Evolutionary conservation across 64 coral and sea anemone species (phyloP).

Genomic region (Montipora sp.): DNA sequence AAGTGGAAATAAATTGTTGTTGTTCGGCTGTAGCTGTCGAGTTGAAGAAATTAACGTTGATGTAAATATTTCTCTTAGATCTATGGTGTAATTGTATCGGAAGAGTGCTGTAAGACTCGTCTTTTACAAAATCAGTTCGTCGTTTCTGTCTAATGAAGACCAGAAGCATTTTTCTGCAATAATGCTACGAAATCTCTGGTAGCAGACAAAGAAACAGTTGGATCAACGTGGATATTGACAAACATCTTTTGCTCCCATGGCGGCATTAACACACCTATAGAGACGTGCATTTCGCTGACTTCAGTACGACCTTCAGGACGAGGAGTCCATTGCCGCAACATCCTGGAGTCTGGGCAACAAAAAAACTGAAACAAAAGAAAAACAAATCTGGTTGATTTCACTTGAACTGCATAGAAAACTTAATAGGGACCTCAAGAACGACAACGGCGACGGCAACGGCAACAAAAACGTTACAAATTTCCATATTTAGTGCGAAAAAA

Average conservation of each 20-base stretch:
- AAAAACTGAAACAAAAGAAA: background rate
- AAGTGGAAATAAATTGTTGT: too few relatives aligned
- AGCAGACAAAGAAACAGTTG: conserved; percentile 61
- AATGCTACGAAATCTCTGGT: conserved; percentile 81
- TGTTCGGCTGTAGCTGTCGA: too few relatives aligned
- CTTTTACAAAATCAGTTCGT: background rate
- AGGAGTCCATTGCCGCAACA: conserved; percentile 66
- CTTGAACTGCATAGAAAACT: too few relatives aligned
- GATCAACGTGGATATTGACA: conserved; percentile 65
- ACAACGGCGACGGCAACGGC: too few relatives aligned
- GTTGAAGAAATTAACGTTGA: too few relatives aligned
- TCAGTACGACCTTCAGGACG: conserved; percentile 1
- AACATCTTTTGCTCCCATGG: conserved; percentile 79
- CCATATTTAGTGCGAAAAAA: too few relatives aligned
- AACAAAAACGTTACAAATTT: too few relatives aligned
- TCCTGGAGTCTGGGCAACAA: conserved; percentile 28
- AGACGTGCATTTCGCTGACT: conserved; percentile 60
- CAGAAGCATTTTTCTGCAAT: conserved; percentile 71
- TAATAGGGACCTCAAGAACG: too few relatives aligned
- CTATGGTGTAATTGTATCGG: too few relatives aligned
- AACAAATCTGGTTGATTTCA: background rate
- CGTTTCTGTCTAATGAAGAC: conserved; percentile 24
- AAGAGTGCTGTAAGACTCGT: too few relatives aligned
- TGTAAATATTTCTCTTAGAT: too few relatives aligned
- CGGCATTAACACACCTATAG: conserved; percentile 77